A percentile compares a stretch with the other conserved stretches of the same genome.
Conservation (phyloP, 1,140 invertebrate species). For the Nomia melanderi region DNA sequence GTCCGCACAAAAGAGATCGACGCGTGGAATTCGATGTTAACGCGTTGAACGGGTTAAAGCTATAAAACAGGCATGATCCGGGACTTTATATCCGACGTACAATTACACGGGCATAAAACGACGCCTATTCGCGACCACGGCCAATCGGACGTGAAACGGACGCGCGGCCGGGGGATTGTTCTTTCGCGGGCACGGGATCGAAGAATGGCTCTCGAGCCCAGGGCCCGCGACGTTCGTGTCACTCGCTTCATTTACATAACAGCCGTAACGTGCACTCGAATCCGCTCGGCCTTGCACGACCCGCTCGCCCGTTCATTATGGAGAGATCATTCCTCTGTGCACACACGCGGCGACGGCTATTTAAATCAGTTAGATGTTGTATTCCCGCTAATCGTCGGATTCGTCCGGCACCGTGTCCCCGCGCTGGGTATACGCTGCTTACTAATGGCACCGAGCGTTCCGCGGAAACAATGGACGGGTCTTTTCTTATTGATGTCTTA, state of each 20-base stretch:
- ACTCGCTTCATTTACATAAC: slow-evolving; percentile 40
- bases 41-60: too few species aligned
- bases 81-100: too few species aligned
- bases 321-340: slow-evolving; percentile 6
- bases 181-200: not conserved
- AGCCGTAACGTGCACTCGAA: slow-evolving; percentile 39
- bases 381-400: not conserved
- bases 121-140: too few species aligned
- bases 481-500: too few species aligned
- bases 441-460: too few species aligned
- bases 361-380: slow-evolving; percentile 4
- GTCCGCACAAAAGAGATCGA: too few species aligned
- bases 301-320: slow-evolving; percentile 24
- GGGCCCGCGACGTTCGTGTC: slow-evolving; percentile 31
- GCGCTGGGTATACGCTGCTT: not conserved
- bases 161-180: not conserved
- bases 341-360: not conserved
- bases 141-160: too few species aligned
- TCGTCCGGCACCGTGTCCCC: not conserved
- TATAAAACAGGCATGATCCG: too few species aligned
- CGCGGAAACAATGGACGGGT: too few species aligned
- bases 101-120: too few species aligned
- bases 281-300: slow-evolving; percentile 29
- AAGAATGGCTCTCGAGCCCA: not conserved
- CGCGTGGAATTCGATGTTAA: too few species aligned